Conservation (phyloP, 23 tunicate species). For the Ascidia mentula region DNA sequence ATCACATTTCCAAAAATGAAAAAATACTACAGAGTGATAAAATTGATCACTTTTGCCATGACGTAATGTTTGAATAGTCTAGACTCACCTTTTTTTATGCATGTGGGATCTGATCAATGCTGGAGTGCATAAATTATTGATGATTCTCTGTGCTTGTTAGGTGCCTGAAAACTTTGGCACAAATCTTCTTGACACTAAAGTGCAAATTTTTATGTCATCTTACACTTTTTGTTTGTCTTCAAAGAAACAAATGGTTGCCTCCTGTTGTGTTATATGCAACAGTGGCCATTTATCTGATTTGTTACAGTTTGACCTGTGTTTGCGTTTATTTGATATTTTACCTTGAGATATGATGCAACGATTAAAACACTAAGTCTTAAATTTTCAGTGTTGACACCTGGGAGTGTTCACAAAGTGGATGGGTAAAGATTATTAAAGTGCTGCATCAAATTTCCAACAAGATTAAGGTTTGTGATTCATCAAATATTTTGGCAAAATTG, state of each 20-base stretch:
- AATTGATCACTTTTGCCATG: not conserved
- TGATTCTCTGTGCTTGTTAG: not conserved
- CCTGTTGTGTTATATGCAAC: too few relatives aligned
- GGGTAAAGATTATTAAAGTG: slow-evolving; percentile 65
- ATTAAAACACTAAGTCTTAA: too few relatives aligned
- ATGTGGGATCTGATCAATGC: slow-evolving; percentile 10
- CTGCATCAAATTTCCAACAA: slow-evolving; percentile 57
- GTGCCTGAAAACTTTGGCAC: not conserved
- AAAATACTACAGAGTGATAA: too few relatives aligned
- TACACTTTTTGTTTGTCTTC: not conserved
- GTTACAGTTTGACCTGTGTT: not conserved
- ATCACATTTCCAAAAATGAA: too few relatives aligned
- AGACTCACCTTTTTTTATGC: not conserved
- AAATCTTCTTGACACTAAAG: too few relatives aligned
- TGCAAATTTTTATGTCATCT: too few relatives aligned
- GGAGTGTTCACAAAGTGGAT: slow-evolving; percentile 63
- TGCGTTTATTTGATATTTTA: too few relatives aligned
- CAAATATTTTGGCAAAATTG: too few relatives aligned
- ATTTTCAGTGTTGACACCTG: slow-evolving; percentile 70
- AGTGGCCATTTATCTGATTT: not conserved
- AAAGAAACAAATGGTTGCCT: not conserved
- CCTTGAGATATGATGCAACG: too few relatives aligned
- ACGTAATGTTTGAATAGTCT: not conserved
- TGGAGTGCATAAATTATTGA: not conserved
- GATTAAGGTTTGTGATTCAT: slow-evolving; percentile 72